These are phyloP conservation scores for Atherinosoma microstoma DNA, from an alignment of 2,797 vertebrate genomes.

Conservation along the genomic window DNA sequence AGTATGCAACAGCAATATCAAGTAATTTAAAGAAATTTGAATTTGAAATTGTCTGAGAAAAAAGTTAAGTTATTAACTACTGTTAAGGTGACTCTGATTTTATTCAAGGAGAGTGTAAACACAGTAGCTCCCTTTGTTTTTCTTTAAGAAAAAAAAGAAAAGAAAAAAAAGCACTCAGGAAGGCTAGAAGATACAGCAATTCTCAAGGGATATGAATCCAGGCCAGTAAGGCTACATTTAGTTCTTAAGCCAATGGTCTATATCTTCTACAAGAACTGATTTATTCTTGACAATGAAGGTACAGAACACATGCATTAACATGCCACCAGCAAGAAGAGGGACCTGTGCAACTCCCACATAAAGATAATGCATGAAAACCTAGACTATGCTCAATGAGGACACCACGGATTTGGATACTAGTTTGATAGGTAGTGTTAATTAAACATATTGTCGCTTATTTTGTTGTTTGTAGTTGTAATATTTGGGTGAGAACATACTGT, in stretches of 20 bases:
- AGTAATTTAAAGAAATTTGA: neutral
- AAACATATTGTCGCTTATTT: neutral
- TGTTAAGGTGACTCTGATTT: neutral
- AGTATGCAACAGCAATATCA: neutral
- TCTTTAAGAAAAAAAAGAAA: no score
- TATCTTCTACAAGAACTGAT: conserved; percentile 13
- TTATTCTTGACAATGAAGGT: conserved; percentile 18
- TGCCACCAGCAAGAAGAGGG: neutral
- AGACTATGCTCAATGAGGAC: neutral
- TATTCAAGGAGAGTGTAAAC: neutral
- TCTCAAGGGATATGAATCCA: conserved; percentile 48
- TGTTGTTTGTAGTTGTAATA: neutral
- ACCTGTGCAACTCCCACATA: neutral
- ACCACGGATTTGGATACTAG: neutral
- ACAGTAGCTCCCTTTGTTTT: conserved; percentile 9
- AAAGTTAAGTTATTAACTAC: neutral
- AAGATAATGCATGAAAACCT: neutral
- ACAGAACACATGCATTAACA: neutral
- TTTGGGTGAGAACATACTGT: neutral
- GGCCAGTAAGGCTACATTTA: conserved; percentile 16
- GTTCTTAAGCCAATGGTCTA: conserved; percentile 21
- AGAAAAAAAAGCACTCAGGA: conserved; percentile 32
- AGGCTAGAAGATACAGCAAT: conserved; percentile 30
- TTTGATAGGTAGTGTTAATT: neutral
- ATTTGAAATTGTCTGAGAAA: neutral